Conservation (phyloP, 1,140 invertebrate genomes). For the Ridgeia piscesae region DNA sequence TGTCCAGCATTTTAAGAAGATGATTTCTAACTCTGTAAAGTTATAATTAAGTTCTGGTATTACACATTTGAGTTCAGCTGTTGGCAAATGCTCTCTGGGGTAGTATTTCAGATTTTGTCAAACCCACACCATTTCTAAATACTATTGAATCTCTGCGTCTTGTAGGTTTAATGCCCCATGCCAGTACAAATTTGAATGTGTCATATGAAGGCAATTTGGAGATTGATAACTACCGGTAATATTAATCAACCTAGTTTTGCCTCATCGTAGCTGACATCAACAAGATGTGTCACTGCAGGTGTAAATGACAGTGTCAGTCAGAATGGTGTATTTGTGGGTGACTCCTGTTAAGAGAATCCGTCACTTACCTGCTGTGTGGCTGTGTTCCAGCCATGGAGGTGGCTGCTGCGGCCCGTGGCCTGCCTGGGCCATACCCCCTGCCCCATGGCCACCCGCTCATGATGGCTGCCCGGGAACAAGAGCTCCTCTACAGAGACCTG, state of each 20-base stretch:
- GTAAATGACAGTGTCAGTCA: not conserved
- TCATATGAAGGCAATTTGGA: too few species aligned
- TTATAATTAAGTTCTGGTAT: not conserved
- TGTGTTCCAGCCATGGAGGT: conserved; percentile 28
- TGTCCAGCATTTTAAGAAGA: not conserved
- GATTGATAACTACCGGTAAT: too few species aligned
- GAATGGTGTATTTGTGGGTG: not conserved
- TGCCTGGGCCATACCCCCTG: conserved; percentile 47
- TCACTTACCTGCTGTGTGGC: conserved; percentile 44
- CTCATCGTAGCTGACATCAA: not conserved
- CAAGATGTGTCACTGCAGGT: not conserved
- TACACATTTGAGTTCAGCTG: not conserved
- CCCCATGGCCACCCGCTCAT: conserved; percentile 48
- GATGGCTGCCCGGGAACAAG: conserved; percentile 45
- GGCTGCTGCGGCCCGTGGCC: conserved; percentile 19
- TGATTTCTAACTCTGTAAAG: not conserved
- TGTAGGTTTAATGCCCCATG: too few species aligned
- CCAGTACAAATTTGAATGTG: too few species aligned
- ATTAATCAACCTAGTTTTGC: too few species aligned
- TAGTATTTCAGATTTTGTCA: not conserved
- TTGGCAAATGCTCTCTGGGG: not conserved
- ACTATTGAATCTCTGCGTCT: not conserved
- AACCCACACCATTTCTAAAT: not conserved
- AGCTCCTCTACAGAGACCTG: conserved; percentile 66
- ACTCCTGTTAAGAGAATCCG: conserved; percentile 26